These are phyloP conservation scores for Drosophila nigricruria DNA, from an alignment of 2,888 invertebrate genomes.

Conservation along the genomic window DNA sequence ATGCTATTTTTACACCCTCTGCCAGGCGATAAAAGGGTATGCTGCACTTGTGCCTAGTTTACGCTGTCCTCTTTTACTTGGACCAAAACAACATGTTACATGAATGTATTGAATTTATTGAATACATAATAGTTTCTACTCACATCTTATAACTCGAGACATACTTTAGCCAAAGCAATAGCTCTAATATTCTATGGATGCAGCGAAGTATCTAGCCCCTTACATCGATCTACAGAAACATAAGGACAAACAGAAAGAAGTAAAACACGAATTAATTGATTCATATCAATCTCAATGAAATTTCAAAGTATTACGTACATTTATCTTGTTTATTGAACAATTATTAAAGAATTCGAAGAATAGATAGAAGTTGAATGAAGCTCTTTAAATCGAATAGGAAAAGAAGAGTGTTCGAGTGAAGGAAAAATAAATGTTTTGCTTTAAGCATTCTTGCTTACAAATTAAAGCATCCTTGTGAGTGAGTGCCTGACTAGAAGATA, in stretches of 20 bases:
- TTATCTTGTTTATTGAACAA: neutral
- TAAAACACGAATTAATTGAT: neutral
- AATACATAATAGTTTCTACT: neutral
- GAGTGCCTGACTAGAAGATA: no score
- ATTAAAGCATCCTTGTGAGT: no score
- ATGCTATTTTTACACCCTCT: conserved; percentile 50
- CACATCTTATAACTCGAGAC: neutral
- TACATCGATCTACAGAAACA: no score
- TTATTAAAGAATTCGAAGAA: no score
- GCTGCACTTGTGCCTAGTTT: neutral
- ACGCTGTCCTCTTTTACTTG: neutral
- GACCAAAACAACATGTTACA: no score
- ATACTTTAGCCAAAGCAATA: neutral
- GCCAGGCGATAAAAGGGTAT: conserved; percentile 30
- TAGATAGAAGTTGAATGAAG: no score
- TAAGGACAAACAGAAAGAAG: no score
- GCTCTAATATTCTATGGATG: neutral
- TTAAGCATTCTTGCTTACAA: no score
- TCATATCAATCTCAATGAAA: neutral
- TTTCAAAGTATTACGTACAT: neutral
- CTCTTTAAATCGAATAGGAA: no score
- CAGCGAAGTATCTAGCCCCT: no score
- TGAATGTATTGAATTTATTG: neutral
- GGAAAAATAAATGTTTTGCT: no score
- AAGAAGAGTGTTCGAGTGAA: no score